Evolutionary conservation across 2,888 invertebrate genomes (phyloP), one percentile per base, ranked within the genome.

Genomic region (Steinernema hermaphroditum): DNA sequence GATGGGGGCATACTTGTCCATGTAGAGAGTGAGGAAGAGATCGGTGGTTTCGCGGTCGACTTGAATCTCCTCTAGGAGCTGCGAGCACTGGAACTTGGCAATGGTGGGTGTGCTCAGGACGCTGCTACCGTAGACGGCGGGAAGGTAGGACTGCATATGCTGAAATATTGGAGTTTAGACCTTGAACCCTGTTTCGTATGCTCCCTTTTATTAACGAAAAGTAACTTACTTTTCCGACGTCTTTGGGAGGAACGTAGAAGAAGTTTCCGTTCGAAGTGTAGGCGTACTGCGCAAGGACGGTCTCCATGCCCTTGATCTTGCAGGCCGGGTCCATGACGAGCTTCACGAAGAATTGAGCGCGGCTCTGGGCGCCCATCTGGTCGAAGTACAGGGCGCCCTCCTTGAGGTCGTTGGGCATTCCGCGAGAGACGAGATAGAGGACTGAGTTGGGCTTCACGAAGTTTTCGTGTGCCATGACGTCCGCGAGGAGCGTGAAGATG

Each of bases 21-120:
- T 71, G 41, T 77, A 77, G 2, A 73, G 69, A 9, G 79, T 73
- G 43, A 81, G 72, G 71, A 75, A 80, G 73, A 81, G 77, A 68
- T 22, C 68, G 0, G 78, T 77, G 9, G 80, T 78, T 72, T 76
- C 76, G 49, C 44, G 70, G 57, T 81, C 82, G 70, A 82, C 77
- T 50, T 76, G 75, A 6, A 80, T 73, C 54, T 72, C 75, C 76
- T 77, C 71, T 4, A 24, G 14, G 32, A 74, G 74, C 68, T 74
- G 54, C 0, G 62, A 9, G 68, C 81, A 81, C 6, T 71, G 68
- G 76, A 74, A 76, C 19, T 72, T 74, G 27, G 62, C n/a, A 27
- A 74, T 72, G 0, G 82, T 81, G 29, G 82, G 82, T n/a, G 80
- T 75, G 72, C 76, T 74, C 27, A 80, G 73, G 1, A 75, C 71